phyloP scores from a whole-genome alignment of 64 coral and sea anemone species.

The Exaiptasia diaphana region DNA sequence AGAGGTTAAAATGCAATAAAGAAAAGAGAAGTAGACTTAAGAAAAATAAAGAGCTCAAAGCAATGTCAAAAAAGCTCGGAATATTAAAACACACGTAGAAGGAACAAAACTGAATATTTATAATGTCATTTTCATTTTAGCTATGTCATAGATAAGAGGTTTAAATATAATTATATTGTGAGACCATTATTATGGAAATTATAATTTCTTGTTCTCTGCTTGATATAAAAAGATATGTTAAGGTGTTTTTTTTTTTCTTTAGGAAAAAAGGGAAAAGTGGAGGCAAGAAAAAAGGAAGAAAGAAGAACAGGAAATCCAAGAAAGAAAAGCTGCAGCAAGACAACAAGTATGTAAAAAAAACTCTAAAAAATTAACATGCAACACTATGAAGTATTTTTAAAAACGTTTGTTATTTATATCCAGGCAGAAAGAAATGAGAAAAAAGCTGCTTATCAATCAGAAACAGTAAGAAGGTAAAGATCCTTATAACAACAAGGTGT shows the following conservation, averaged over 20 bases:
- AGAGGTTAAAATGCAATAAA: too few species aligned
- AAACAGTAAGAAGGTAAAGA: not conserved
- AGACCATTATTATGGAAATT: too few species aligned
- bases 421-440: not conserved
- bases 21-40: too few species aligned
- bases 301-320: not conserved
- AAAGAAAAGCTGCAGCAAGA: slow-evolving; percentile 6
- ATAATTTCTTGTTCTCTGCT: not conserved
- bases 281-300: not conserved
- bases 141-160: too few species aligned
- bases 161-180: too few species aligned
- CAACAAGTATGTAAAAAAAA: not conserved
- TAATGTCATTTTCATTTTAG: too few species aligned
- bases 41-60: too few species aligned
- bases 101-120: too few species aligned
- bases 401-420: not conserved
- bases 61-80: too few species aligned
- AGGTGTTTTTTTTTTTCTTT: not conserved
- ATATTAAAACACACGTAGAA: too few species aligned
- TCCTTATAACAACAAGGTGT: too few species aligned
- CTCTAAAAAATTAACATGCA: not conserved
- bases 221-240: not conserved
- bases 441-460: not conserved
- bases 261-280: slow-evolving; percentile 30
- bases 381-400: not conserved